Base-by-base conservation (phyloP, 2,113 vertebrate species). In the Andinoacara biseriatus region DNA sequence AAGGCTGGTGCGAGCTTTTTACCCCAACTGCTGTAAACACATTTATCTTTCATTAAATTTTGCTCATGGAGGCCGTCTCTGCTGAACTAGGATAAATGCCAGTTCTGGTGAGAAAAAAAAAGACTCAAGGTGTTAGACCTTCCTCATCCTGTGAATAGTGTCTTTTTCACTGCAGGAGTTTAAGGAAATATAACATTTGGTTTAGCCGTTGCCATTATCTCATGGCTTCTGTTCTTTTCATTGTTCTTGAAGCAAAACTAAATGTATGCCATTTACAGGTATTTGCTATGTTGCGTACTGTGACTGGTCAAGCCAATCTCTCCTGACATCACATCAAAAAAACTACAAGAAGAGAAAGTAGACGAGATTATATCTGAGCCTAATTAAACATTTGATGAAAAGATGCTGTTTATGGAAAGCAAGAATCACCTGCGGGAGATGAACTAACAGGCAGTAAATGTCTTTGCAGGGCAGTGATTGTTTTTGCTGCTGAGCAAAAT, bases 11-110 rank as follows among this genome's bases (percentile, higher is more conserved):
- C 14, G 2, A 29, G 76, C n/a, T n/a, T n/a, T n/a, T n/a, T n/a
- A 2, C 2, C 40, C 40, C 24, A 29, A 40, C 18, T 33, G 11
- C 82, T 78, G 74, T 79, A 86, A 90, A 91, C 69, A 62, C 79
- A 90, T 92, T 90, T 76, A 80, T 89, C 89, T 92, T 85, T 76
- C 46, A 84, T 91, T 78, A 80, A 29, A 58, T 61, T 85, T 78
- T 26, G 78, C 76, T 52, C 57, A 58, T 4, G 2, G 26, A 74
- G 57, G 78, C 85, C 14, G 49, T 15, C 56, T 61, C 11, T 20
- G 29, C 31, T 56, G 58, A 75, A 54, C 40, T 3, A 11, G 35
- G 83, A 85, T 86, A 84, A 74, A 67, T 86, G 82, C 80, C 58
- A 4, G 14, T 17, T 58, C 58, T 72, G 43, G 54, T 62, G 74